Evolutionary conservation across 2,797 vertebrate genomes (phyloP), one percentile per base, ranked within the genome.

Genomic region (Eospalax fontanierii): DNA sequence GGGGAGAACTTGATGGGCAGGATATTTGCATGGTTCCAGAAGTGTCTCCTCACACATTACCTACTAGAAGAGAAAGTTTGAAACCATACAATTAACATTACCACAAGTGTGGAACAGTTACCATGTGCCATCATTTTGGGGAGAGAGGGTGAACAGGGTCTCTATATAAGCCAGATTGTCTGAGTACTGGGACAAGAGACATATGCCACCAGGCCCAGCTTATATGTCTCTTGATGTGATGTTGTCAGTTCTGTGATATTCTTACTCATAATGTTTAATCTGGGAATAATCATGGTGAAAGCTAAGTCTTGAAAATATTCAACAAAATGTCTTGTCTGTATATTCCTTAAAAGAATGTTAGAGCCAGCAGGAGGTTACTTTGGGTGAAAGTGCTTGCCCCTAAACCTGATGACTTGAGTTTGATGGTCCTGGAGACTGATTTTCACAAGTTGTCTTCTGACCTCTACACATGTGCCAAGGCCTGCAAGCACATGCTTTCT

Each of bases 61-160:
- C 71, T 38, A 82, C 65, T 85, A 85, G 65, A 79, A 24, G 57
- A 30, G 74, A 73, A 59, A 87, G 35, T 57, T 79, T 93, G 38
- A 35, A 84, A 1, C 28, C 28, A 5, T 82, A 30, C 6, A 75
- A 0, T 91, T 35, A 57, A 15, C 14, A 8, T 79, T 24, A 18
- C 54, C 16, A 38, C n/a, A 81, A 74, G 33, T 43, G 43, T 43
- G n/a, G 85, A 46, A 35, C 21, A 57, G 46, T 50, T 40, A 43
- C 38, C n/a, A 14, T 38, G 21, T 90, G 12, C 46, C 66, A 50
- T 54, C 54, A 22, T 61, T 75, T 38, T 61, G 57, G 78, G n/a
- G 57, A 81, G 35, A 18, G n/a, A 38, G 22, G 6, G 24, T 81
- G 19, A 38, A 16, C 30, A 24, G 22, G 19, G 43, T 87, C 30